Conservation (phyloP, 2,888 invertebrate species). For the Andrena hattorfiana region DNA sequence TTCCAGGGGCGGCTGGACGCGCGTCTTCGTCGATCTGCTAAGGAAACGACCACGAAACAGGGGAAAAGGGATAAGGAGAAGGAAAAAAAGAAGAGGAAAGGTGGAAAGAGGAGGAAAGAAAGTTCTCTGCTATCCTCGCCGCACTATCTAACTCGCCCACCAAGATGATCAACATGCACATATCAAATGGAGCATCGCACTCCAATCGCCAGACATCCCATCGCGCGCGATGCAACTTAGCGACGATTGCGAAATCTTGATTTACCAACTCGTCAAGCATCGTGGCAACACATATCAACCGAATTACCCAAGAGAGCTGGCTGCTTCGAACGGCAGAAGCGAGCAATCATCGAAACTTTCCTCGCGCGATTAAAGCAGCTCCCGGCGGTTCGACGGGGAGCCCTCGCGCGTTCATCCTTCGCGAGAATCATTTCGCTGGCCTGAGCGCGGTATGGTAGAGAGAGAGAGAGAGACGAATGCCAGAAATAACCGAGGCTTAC, state of each 20-base stretch:
- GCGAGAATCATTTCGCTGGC: constrained; percentile 41
- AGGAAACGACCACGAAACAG: constrained; percentile 21
- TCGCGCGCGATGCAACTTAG: not conserved
- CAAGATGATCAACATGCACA: not conserved
- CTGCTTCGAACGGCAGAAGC: not conserved
- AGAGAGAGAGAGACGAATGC: constrained; percentile 43
- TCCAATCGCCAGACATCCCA: not conserved
- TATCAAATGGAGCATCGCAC: not conserved
- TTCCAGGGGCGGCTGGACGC: constrained; percentile 68
- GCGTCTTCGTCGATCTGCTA: constrained; percentile 40
- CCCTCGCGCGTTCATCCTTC: constrained; percentile 20
- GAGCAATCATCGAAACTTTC: constrained; percentile 7
- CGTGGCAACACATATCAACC: not conserved
- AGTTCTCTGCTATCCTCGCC: too few relatives aligned
- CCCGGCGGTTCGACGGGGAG: constrained; percentile 20
- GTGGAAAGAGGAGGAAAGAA: not conserved
- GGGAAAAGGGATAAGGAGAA: not conserved
- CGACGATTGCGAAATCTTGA: not conserved
- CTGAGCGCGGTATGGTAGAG: constrained; percentile 41
- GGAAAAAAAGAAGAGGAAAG: not conserved
- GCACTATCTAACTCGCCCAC: not conserved
- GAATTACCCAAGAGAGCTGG: not conserved
- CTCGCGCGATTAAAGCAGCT: constrained; percentile 11
- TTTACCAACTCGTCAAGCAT: not conserved
- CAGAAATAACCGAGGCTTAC: constrained; percentile 68